Evolutionary conservation across 2,888 invertebrate species (phyloP).

Genomic region (Cataglyphis altisquamis): DNA sequence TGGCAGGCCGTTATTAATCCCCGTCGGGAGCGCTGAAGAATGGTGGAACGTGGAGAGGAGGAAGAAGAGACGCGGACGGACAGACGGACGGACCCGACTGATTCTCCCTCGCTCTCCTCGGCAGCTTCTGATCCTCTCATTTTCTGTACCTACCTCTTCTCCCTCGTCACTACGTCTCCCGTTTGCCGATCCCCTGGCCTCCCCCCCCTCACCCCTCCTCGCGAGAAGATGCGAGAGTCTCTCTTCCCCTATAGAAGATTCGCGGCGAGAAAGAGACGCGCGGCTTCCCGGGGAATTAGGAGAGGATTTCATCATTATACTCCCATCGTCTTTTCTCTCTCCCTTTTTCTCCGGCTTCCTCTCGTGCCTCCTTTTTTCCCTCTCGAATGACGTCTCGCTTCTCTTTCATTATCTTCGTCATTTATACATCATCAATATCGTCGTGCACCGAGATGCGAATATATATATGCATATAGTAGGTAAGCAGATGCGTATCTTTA

Average conservation of each 20-base stretch:
- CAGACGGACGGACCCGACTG: conserved; percentile 31
- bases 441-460: not conserved
- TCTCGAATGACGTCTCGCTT: not conserved
- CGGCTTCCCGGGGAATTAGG: conserved; percentile 77
- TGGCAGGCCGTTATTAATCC: conserved; percentile 84
- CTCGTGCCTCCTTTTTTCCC: not conserved
- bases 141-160: conserved; percentile 55
- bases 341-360: conserved; percentile 20
- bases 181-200: conserved; percentile 46
- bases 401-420: conserved; percentile 28
- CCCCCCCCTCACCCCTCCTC: not conserved
- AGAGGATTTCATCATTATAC: conserved; percentile 82
- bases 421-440: conserved; percentile 33
- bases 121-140: conserved; percentile 69
- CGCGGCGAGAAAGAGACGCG: conserved; percentile 45
- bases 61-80: conserved; percentile 31
- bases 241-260: conserved; percentile 43
- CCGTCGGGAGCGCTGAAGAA: conserved; percentile 78
- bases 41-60: conserved; percentile 71
- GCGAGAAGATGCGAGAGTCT: conserved; percentile 45
- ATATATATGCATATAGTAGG: not conserved
- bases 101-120: conserved; percentile 67
- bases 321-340: conserved; percentile 76
- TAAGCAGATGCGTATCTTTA: not conserved
- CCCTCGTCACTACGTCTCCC: conserved; percentile 37